Conservation (phyloP, 2,797 vertebrate genomes). For the Neosalanx taihuensis region DNA sequence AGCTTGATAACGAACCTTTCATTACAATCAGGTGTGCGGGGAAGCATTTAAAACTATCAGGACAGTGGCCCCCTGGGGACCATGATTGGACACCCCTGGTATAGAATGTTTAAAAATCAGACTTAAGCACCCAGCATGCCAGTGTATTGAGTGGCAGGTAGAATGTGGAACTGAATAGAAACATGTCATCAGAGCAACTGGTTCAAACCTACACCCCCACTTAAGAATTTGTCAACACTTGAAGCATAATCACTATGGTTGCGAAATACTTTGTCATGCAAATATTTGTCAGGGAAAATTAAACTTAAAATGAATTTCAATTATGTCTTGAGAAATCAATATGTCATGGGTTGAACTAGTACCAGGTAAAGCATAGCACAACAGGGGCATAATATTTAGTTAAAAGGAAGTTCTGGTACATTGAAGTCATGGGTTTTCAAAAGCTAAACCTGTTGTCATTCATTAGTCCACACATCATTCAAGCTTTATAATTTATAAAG, state of each 20-base stretch:
- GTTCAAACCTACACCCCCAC: conserved; percentile 38
- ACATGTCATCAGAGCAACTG: conserved; percentile 26
- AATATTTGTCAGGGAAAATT: no score
- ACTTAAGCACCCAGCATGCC: no score
- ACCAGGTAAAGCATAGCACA: conserved; percentile 11
- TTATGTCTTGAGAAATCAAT: conserved; percentile 11
- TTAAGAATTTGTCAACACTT: conserved; percentile 46
- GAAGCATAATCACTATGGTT: no score
- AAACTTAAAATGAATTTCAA: conserved; percentile 14
- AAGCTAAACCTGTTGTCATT: neutral
- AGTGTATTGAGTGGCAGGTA: conserved; percentile 1
- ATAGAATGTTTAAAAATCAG: no score
- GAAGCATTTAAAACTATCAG: no score
- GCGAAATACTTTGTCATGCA: neutral
- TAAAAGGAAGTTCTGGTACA: neutral
- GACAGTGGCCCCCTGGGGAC: no score
- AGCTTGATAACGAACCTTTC: no score
- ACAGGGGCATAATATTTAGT: neutral
- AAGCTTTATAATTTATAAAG: conserved; percentile 11
- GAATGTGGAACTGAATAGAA: conserved; percentile 35
- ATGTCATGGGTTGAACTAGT: neutral
- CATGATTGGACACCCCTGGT: no score
- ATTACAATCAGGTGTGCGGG: no score
- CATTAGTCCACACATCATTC: neutral
- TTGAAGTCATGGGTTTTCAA: neutral